Conservation (phyloP, 1,140 invertebrate species). For the Oedothorax gibbosus region DNA sequence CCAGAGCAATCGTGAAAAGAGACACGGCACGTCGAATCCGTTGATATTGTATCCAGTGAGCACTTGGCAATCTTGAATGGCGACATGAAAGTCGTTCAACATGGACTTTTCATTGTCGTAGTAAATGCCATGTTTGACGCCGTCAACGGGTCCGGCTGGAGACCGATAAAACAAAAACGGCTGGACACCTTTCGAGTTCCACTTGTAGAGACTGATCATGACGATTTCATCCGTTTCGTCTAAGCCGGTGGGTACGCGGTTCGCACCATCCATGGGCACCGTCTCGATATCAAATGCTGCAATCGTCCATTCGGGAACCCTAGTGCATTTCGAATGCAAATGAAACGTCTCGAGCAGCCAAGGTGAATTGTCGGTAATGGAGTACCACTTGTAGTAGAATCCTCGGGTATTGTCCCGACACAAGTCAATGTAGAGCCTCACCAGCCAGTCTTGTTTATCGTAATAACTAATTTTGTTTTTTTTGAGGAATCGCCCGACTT, state of each 20-base stretch:
- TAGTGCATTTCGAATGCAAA: neutral
- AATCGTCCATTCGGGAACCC: neutral
- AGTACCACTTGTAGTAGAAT: constrained; percentile 46
- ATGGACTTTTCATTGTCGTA: constrained; percentile 7
- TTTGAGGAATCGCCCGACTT: constrained; percentile 14
- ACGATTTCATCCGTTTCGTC: constrained; percentile 13
- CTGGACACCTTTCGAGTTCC: neutral
- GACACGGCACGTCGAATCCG: constrained; percentile 20
- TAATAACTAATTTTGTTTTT: constrained; percentile 29
- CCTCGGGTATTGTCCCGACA: neutral
- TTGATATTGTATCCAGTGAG: constrained; percentile 41
- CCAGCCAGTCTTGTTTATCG: constrained; percentile 16
- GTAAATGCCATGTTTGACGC: neutral
- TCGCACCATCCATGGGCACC: neutral
- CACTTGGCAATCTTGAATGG: constrained; percentile 3
- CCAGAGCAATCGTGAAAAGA: constrained; percentile 9
- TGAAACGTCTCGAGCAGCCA: neutral
- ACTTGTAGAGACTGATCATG: constrained; percentile 22
- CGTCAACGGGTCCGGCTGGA: neutral
- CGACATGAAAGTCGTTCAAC: constrained; percentile 1
- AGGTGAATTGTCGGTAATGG: neutral
- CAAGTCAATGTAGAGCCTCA: neutral
- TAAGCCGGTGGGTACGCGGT: neutral
- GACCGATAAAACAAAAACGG: neutral
- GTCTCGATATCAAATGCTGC: constrained; percentile 33